Evolutionary conservation across 23 tunicate species (phyloP).

Genomic region (Diplosoma virens): DNA sequence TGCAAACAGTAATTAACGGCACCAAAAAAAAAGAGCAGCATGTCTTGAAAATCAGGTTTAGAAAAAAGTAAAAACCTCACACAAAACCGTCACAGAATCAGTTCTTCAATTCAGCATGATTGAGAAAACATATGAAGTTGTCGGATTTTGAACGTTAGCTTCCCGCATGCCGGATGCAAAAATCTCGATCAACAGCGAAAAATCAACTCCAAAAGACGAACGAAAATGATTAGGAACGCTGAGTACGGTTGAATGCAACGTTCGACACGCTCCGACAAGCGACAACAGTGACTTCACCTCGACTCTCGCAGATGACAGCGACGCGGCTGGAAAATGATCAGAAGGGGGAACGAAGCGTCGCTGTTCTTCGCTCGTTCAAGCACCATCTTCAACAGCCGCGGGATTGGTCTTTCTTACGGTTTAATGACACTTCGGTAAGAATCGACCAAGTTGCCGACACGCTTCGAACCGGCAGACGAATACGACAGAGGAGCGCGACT

Average conservation of each 20-base stretch:
- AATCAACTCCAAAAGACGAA: neutral
- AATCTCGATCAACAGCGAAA: too few relatives aligned
- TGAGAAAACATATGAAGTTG: too few relatives aligned
- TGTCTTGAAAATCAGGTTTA: too few relatives aligned
- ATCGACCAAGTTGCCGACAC: conserved; percentile 44
- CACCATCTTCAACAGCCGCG: conserved; percentile 11
- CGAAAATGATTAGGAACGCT: neutral
- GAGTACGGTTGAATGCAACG: too few relatives aligned
- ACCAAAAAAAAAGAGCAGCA: too few relatives aligned
- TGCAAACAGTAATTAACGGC: too few relatives aligned
- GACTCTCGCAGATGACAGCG: neutral
- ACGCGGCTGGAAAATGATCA: neutral
- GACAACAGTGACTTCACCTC: neutral
- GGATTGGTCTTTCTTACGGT: neutral
- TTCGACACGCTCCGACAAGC: neutral
- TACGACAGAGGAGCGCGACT: conserved; percentile 12
- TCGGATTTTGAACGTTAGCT: too few relatives aligned
- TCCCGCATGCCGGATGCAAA: too few relatives aligned
- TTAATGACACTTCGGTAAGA: conserved; percentile 22
- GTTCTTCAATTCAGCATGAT: too few relatives aligned
- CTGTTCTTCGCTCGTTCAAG: too few relatives aligned
- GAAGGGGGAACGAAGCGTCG: neutral
- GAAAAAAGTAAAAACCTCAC: too few relatives aligned
- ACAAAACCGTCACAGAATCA: too few relatives aligned
- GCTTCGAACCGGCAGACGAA: conserved; percentile 48